A percentile compares a stretch with the other conserved stretches of the same genome.
Conservation (phyloP, 2,797 vertebrate genomes). For the Acanthopagrus latus region DNA sequence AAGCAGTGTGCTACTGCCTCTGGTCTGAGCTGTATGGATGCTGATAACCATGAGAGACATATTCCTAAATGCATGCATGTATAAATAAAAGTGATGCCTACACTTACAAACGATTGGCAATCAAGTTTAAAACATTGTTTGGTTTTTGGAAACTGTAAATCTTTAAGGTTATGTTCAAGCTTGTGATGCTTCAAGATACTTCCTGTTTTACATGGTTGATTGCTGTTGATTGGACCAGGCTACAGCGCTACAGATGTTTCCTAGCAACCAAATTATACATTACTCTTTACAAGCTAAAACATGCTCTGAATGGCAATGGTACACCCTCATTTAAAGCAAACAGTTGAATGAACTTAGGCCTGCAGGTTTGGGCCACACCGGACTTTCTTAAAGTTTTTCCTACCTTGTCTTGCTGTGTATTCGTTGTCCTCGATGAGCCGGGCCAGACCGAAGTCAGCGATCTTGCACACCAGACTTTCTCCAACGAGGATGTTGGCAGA, state of each 20-base stretch:
- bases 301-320: too few relatives aligned
- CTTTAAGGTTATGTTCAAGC: not conserved
- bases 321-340: too few relatives aligned
- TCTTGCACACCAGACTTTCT: slow-evolving; percentile 98
- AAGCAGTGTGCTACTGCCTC: not conserved
- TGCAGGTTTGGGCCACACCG: too few relatives aligned
- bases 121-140: not conserved
- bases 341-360: too few relatives aligned
- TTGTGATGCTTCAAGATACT: not conserved
- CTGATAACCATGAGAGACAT: not conserved
- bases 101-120: not conserved
- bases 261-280: not conserved
- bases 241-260: not conserved
- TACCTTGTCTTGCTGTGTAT: slow-evolving; percentile 99
- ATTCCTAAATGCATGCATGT: not conserved
- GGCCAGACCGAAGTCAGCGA: slow-evolving; percentile 97
- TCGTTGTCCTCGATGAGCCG: slow-evolving; percentile 99
- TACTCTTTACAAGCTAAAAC: too few relatives aligned
- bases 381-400: too few relatives aligned
- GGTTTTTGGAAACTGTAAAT: not conserved
- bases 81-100: not conserved
- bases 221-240: not conserved
- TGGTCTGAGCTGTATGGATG: not conserved
- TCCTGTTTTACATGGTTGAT: not conserved
- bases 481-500: slow-evolving; percentile 99